These are phyloP conservation scores for Phortica magna DNA, from an alignment of 2,888 invertebrate species.

Conservation along the genomic window DNA sequence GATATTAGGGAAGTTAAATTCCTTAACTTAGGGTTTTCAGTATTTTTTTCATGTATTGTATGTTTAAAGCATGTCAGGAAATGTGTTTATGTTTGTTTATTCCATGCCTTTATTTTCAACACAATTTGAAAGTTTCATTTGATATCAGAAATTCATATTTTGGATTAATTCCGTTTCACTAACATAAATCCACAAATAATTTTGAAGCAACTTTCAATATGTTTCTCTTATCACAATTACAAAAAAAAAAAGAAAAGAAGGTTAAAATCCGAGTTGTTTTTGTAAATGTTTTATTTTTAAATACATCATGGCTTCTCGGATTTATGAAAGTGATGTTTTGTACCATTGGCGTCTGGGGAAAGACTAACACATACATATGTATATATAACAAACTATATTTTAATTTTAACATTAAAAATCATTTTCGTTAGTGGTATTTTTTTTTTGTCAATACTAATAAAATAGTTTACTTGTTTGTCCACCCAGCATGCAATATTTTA, in stretches of 20 bases:
- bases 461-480: neutral
- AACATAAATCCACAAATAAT: conserved; percentile 42
- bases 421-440: neutral
- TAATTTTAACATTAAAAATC: neutral
- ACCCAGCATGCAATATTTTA: conserved; percentile 31
- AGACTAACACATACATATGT: conserved; percentile 77
- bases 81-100: neutral
- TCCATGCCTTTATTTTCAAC: no score
- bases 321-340: conserved; percentile 47
- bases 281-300: conserved; percentile 35
- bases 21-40: neutral
- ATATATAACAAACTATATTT: neutral
- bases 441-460: neutral
- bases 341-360: conserved; percentile 78
- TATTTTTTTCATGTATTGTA: neutral
- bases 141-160: neutral
- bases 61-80: conserved; percentile 5
- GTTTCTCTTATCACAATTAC: no score
- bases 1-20: neutral
- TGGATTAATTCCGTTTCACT: conserved; percentile 50
- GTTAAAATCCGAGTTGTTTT: conserved; percentile 32
- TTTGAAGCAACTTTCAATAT: conserved; percentile 7
- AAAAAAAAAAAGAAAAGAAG: neutral
- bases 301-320: conserved; percentile 26
- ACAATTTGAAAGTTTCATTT: neutral